Base-by-base conservation (phyloP, 2,113 vertebrate species). In the Tympanuchus pallidicinctus region DNA sequence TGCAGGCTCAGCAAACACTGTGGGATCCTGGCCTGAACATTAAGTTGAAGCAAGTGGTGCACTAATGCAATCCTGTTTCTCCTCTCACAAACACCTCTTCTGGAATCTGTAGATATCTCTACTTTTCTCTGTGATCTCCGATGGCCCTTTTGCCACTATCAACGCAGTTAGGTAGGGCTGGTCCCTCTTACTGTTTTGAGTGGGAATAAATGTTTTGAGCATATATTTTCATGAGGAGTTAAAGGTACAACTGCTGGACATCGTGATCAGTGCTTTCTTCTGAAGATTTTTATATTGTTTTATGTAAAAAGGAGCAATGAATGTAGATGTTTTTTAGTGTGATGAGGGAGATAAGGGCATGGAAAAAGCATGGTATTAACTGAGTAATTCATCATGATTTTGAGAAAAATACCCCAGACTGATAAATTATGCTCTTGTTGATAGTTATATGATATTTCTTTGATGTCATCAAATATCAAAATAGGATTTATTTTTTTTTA, bases 221-320 rank as follows among this genome's bases (percentile, higher is more conserved):
- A 34, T 48, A 40, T 4, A 42, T 64, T 80, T 80, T 45, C 25
- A 34, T 2, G 0, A 76, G 0, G 1, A 81, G 4, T 81, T 61
- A 59, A 48, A 65, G 28, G 6, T 18, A 6, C 24, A 2, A 30
- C 56, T 93, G 28, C 52, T 81, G 80, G n/a, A 86, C 18, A 6
- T 13, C 28, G 32, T 77, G 45, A 45, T 24, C 65, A 71, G 21
- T 83, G 34, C 27, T 92, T 88, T 59, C 64, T 77, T 77, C 40
- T 74, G 36, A 59, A 84, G 70, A 12, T 20, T 66, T 86, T 88
- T 32, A 54, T 48, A 24, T 8, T 63, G 3, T 25, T 40, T 11
- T 17, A 1, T 70, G 30, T 77, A 81, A 27, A 72, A 84, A 71
- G 6, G 5, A 57, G 79, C 76, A 56, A 65, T 83, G 16, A 54